Percentiles rank a stretch among this genome's conserved stretches.
These are phyloP conservation scores for Taxidea taxus DNA, from an alignment of 2,113 vertebrate species.

Conservation along the genomic window DNA sequence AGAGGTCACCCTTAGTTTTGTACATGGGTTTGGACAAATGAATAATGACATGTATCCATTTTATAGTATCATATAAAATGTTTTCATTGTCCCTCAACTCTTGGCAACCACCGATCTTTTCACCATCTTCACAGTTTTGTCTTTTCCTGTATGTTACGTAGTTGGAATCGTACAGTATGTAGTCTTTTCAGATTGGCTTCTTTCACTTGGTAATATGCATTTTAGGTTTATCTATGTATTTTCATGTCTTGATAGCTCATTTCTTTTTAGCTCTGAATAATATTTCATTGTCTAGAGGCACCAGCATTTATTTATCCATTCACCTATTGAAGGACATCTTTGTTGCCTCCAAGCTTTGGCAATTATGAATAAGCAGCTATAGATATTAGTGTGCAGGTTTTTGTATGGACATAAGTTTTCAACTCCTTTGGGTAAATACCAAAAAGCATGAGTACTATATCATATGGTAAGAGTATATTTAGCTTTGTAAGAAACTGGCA, in stretches of 20 bases:
- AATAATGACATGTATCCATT: not conserved
- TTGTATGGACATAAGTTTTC: not conserved
- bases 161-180: not conserved
- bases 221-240: not conserved
- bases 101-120: not conserved
- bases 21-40: not conserved
- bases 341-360: not conserved
- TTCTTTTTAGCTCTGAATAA: not conserved
- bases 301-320: not conserved
- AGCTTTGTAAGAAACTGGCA: not conserved
- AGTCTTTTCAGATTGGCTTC: not conserved
- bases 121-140: not conserved
- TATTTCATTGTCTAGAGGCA: not conserved
- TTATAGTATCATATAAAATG: not conserved
- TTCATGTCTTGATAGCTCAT: not conserved
- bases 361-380: not conserved
- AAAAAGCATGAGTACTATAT: not conserved
- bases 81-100: not conserved
- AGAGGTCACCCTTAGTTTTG: not conserved
- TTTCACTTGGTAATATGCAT: not conserved
- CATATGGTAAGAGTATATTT: not conserved
- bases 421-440: not conserved
- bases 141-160: not conserved
- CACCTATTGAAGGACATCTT: not conserved
- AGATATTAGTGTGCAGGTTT: not conserved